A percentile compares a stretch with the other conserved stretches of the same genome.
These are phyloP conservation scores for Fragum whitleyi DNA, from an alignment of 2,888 invertebrate species.

Conservation along the genomic window DNA sequence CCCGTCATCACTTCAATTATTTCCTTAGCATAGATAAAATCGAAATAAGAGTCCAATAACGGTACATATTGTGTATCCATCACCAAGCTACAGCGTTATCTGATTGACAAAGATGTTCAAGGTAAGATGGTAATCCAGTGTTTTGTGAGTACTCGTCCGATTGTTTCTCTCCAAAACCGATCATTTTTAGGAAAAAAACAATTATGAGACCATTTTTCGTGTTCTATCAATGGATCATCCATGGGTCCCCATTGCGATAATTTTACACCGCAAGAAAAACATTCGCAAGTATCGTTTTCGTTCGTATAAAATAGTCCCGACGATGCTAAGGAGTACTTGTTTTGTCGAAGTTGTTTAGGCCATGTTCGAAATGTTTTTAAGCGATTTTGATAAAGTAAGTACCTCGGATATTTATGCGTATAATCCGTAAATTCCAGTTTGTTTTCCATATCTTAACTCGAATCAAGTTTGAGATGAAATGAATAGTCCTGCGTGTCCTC, in stretches of 20 bases:
- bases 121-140: not conserved
- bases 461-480: not conserved
- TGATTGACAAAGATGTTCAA: not conserved
- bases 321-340: slow-evolving; percentile 2
- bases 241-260: slow-evolving; percentile 5
- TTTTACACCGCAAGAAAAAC: slow-evolving; percentile 28
- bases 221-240: slow-evolving; percentile 9
- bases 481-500: not conserved
- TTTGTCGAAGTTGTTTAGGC: slow-evolving; percentile 22
- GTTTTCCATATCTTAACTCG: not conserved
- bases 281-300: slow-evolving; percentile 16
- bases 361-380: slow-evolving; percentile 14
- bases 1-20: not conserved
- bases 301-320: slow-evolving; percentile 24
- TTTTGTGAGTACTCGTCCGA: not conserved
- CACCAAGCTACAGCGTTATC: not conserved
- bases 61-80: not conserved
- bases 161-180: slow-evolving; percentile 8
- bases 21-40: slow-evolving; percentile 27
- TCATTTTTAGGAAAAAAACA: slow-evolving; percentile 30
- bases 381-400: slow-evolving; percentile 1
- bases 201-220: slow-evolving; percentile 22
- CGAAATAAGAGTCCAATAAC: slow-evolving; percentile 24
- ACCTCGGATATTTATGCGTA: slow-evolving; percentile 1
- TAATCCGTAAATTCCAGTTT: not conserved